phyloP scores from a whole-genome alignment of 92 coral and sea anemone species.

The Zoanthus gigantus region DNA sequence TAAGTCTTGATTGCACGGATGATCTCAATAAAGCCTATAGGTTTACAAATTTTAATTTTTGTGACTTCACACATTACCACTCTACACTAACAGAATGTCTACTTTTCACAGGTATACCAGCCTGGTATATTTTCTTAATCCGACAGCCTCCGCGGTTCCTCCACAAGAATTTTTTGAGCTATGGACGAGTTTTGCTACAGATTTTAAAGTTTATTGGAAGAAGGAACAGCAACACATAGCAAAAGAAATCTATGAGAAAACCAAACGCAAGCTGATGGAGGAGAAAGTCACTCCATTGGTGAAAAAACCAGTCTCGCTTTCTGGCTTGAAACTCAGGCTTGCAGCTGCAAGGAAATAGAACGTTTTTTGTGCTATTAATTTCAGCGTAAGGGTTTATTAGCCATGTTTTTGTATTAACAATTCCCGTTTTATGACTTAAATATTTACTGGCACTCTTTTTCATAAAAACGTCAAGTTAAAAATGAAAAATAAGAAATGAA shows the following conservation, averaged over 20 bases:
- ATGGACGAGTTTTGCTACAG: conserved; percentile 78
- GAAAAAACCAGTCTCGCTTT: conserved; percentile 78
- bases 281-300: conserved; percentile 76
- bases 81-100: not conserved
- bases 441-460: no score
- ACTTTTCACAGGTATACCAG: conserved; percentile 54
- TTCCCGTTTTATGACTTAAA: no score
- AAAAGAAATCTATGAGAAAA: conserved; percentile 83
- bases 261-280: conserved; percentile 75
- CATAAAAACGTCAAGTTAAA: no score
- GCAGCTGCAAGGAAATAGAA: conserved; percentile 57
- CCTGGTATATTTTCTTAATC: conserved; percentile 71
- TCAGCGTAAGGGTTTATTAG: no score
- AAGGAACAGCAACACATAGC: conserved; percentile 88
- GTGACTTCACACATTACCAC: no score
- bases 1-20: no score
- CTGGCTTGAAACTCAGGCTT: conserved; percentile 79
- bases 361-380: not conserved
- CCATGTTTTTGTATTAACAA: no score
- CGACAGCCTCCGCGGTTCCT: conserved; percentile 51
- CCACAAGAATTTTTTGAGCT: conserved; percentile 90
- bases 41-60: no score
- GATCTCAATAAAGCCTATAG: no score
- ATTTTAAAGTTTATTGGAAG: conserved; percentile 81
- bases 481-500: no score